Evolutionary conservation across 2,113 vertebrate genomes (phyloP).

Genomic region (Amazona guildingii): DNA sequence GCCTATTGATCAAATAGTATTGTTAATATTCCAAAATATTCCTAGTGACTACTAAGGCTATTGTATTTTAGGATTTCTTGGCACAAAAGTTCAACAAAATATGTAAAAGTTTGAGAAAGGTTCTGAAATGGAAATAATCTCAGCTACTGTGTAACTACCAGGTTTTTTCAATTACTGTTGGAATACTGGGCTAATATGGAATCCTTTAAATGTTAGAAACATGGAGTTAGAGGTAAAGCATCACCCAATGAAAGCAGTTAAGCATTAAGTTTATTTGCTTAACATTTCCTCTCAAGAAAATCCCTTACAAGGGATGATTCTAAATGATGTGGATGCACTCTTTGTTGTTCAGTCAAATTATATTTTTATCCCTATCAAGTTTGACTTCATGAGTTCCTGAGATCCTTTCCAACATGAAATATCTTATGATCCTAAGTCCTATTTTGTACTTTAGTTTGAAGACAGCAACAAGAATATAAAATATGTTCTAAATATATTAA

Average conservation of each 20-base stretch:
- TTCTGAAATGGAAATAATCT: neutral
- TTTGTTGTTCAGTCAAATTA: neutral
- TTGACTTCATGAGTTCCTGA: neutral
- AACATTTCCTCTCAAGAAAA: neutral
- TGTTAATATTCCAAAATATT: neutral
- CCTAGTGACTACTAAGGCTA: neutral
- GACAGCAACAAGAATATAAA: neutral
- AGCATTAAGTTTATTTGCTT: neutral
- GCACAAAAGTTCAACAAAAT: neutral
- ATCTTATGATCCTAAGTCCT: neutral
- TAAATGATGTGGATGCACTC: neutral
- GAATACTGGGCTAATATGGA: neutral
- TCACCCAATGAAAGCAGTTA: neutral
- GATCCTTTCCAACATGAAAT: neutral
- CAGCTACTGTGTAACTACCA: neutral
- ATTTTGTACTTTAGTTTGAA: neutral
- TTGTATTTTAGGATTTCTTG: neutral
- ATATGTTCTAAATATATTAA: neutral
- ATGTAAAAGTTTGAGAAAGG: neutral
- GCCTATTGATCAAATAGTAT: neutral
- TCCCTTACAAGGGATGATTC: neutral
- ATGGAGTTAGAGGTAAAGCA: neutral
- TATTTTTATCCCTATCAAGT: neutral
- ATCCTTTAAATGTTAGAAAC: neutral
- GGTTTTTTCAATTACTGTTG: neutral